Percentiles rank a stretch among this genome's conserved stretches.
phyloP scores from a whole-genome alignment of 2,113 vertebrate genomes.

The Charadrius vociferus region DNA sequence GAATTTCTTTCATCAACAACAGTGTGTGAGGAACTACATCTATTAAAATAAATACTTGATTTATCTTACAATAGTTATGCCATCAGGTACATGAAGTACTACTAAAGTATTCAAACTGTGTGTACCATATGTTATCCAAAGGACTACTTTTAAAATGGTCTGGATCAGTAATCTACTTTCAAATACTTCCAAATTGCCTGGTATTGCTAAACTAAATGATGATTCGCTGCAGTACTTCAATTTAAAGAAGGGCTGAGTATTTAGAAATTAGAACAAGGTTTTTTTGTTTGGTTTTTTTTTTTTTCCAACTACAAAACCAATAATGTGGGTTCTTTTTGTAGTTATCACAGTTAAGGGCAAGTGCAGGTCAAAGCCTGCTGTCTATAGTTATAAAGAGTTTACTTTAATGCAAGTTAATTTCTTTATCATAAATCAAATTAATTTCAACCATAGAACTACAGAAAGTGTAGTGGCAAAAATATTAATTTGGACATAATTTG shows the following conservation, averaged over 20 bases:
- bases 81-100: background rate
- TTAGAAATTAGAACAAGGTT: background rate
- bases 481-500: background rate
- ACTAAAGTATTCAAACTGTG: background rate
- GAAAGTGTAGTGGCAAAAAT: background rate
- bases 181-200: background rate
- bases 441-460: background rate
- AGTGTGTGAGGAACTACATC: background rate
- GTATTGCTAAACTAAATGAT: background rate
- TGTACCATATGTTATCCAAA: background rate
- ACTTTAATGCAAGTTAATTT: background rate
- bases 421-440: background rate
- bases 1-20: background rate
- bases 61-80: background rate
- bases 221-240: background rate
- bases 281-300: background rate
- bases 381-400: background rate
- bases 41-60: background rate
- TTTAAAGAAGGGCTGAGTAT: background rate
- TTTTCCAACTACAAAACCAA: background rate
- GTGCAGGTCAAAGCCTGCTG: background rate
- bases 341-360: background rate
- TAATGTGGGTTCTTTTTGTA: background rate
- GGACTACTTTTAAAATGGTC: background rate
- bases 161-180: background rate